Base-by-base conservation (phyloP, 2,113 vertebrate genomes). In the Nansenia antarctica region DNA sequence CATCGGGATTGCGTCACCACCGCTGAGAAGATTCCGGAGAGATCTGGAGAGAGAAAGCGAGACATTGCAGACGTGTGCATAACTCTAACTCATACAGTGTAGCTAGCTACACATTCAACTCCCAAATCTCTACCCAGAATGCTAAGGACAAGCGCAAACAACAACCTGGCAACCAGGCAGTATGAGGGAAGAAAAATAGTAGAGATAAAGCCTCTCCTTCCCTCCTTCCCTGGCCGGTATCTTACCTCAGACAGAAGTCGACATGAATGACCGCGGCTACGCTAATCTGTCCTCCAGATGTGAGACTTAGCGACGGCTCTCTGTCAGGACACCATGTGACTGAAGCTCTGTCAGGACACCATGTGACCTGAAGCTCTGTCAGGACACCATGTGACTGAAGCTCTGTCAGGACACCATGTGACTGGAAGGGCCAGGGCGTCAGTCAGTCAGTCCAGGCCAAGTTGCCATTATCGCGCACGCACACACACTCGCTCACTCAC, bases 221-320 rank as follows among this genome's bases (percentile, higher is more conserved):
- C 64, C 5, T 5, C 35, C 35, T n/a, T n/a, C n/a, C n/a, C n/a
- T n/a, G n/a, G n/a, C n/a, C n/a, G n/a, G n/a, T 69, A 73, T 80
- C 73, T 77, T 58, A 47, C 67, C 59, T 26, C 18, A 47, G 27
- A 29, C 78, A 73, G 78, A 20, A 35, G 60, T 54, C 26, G n/a
- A 60, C 60, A 47, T 68, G 67, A 77, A 77, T 67, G 53, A 29
- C 32, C 34, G 69, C 63, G 61, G 70, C 30, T 67, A 5, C 24
- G 29, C 67, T 71, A 81, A 73, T 81, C 79, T 77, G 42, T 47
- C 73, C 55, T 66, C 73, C 73, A 76, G 73, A 76, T 76, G 73
- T 74, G 37, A 59, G 70, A 34, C 39, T 72, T 49, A 69, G 59
- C 14, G 45, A 9, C 55, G 62, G 18, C 1, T 45, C 26, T 39